Base-by-base conservation (phyloP, 2,113 vertebrate genomes). In the Dipodomys spectabilis region DNA sequence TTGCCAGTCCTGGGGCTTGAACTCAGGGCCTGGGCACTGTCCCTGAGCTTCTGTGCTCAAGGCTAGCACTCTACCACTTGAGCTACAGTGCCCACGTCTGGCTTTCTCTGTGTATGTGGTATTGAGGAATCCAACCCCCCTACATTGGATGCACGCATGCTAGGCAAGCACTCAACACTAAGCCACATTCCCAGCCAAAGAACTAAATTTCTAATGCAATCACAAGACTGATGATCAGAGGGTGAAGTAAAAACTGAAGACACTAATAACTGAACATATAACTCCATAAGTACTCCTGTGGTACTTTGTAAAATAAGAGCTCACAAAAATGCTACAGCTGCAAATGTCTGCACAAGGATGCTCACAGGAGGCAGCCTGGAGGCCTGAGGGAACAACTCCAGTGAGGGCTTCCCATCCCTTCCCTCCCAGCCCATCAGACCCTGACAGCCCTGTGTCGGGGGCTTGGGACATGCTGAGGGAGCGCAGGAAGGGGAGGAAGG, bases 241-340 rank as follows among this genome's bases (percentile, higher is more conserved):
- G 57, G 32, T 23, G 82, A 30, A 73, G 65, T 68, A 35, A 68
- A 86, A 68, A 7, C 57, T 22, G 23, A 92, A 85, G 20, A 39
- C 15, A 8, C 20, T 13, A 64, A 49, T 39, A 22, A n/a, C n/a
- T n/a, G n/a, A n/a, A 68, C 19, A 39, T 6, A 20, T 53, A 71
- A 88, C 57, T 4, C 44, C 88, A 32, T 5, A 32, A 75, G 32
- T 35, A 22, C n/a, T 62, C 45, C 0, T 1, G 13, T 25, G n/a
- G 32, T 68, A 57, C 57, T 18, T 6, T 25, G 44, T 25, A 45
- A 44, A 80, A 60, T 5, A 13, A 0, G 53, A 20, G 23, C 13
- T 11, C 53, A 2, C 20, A 57, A 28, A n/a, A 53, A 44, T 2
- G 0, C 18, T 4, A 1, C 0, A 11, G 25, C 57, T 18, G 18